Evolutionary conservation across 1,140 invertebrate species (phyloP), one percentile per base, ranked within the genome.

Genomic region (Hylaeus anthracinus): DNA sequence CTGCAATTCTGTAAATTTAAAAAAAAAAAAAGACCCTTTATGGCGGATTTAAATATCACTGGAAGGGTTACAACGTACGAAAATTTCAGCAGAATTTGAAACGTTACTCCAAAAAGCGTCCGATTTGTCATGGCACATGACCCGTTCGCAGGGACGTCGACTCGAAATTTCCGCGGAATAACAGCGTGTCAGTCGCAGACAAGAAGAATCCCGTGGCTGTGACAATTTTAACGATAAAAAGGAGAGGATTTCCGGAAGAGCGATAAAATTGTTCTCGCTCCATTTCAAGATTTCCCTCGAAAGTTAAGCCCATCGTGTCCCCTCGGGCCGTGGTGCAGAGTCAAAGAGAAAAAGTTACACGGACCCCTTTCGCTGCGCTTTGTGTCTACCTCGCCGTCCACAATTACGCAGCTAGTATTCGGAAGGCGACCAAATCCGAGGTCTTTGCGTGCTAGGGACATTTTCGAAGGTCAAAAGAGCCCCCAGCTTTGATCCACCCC

Each of bases 211-310:
- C 26, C 26, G 9, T 51, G 12, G 37, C 5, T 41, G 53, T 69
- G 74, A 77, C 74, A 77, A 69, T 69, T 70, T 69, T 41, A 69
- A 76, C 73, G 58, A 81, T 61, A 56, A 69, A 75, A 67, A 75
- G 72, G 12, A 43, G 74, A 84, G 61, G 43, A 85, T 72, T 43
- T 41, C 37, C 64, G 79, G 79, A 64, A 81, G 74, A 83, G 15
- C 83, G 76, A 74, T 74, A 60, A 77, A 81, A 84, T 77, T 45
- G 78, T 80, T 76, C 78, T 76, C 45, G 63, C 77, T 81, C 69
- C 53, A 81, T 84, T 84, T 65, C 67, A 51, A 81, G 74, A 73
- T 81, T 74, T 84, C 72, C 51, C 67, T 72, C 58, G 78, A 76
- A 84, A 81, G 79, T 83, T 83, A 71, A 81, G 79, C 61, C 64